phyloP scores from a whole-genome alignment of 2,113 vertebrate species.

The Cynoglossus semilaevis region DNA sequence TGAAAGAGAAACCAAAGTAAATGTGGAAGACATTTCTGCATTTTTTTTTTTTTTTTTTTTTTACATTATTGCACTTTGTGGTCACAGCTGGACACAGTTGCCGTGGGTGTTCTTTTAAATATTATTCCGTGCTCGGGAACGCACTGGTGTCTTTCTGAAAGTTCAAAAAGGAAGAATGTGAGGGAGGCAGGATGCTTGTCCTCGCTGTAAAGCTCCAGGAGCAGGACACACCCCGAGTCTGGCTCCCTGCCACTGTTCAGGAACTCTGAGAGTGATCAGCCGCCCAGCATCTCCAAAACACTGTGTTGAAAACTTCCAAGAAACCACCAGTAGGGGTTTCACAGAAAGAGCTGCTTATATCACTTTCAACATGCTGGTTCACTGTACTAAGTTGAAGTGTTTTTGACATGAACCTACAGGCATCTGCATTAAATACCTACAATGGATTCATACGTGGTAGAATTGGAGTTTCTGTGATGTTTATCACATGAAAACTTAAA shows the following conservation, averaged over 20 bases:
- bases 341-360: background rate
- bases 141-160: constrained; percentile 25
- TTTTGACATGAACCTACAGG: background rate
- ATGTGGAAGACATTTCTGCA: constrained; percentile 17
- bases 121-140: constrained; percentile 44
- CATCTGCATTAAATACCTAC: too few relatives aligned
- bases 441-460: too few relatives aligned
- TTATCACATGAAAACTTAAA: too few relatives aligned
- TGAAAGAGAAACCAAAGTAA: constrained; percentile 34
- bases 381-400: too few relatives aligned
- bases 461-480: too few relatives aligned
- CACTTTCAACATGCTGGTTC: background rate
- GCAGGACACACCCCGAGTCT: constrained; percentile 44
- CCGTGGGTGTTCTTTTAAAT: constrained; percentile 42
- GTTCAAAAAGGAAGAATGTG: constrained; percentile 36
- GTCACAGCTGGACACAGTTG: constrained; percentile 51
- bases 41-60: background rate
- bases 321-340: constrained; percentile 11
- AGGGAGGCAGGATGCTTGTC: constrained; percentile 45
- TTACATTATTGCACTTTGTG: constrained; percentile 9
- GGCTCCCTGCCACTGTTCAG: constrained; percentile 42
- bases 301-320: background rate
- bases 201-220: constrained; percentile 39
- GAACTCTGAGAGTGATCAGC: constrained; percentile 17
- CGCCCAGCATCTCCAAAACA: constrained; percentile 17